Evolutionary conservation across 2,888 invertebrate species (phyloP), one percentile per base, ranked within the genome.

Genomic region (Mystacides longicornis): DNA sequence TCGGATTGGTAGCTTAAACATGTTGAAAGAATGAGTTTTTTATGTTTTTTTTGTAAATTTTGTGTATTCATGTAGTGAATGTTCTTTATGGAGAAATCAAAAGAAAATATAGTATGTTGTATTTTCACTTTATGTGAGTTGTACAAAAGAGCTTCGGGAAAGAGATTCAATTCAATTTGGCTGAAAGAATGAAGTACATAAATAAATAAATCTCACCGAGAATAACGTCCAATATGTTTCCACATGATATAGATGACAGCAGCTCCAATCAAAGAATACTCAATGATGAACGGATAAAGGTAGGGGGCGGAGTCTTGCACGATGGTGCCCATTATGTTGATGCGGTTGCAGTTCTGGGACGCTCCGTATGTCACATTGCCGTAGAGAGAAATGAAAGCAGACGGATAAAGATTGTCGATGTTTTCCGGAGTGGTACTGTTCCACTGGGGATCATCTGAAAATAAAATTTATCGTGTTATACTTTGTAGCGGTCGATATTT

Each of bases 171-270:
- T 27, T 27, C 27, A 11, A 11, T 5, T 43, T 7, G 7, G 9
- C 5, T n/a, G 5, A 43, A n/a, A n/a, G n/a, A 20, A 46, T 19
- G 14, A 18, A 46, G 19, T 20, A 5, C 23, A 51, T 46, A 46
- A 20, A 20, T 46, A 3, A 7, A 20, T 42, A 46, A n/a, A 57
- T 67, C 64, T 74, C 74, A 87, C 81, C 87, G 86, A 51, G 93
- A 89, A 73, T 90, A 87, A 68, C 89, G 84, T 56, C 93, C 93
- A 70, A 93, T 93, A 68, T 92, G 92, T 69, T 90, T 88, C 95
- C 95, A 96, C 92, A 95, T 95, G 52, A 94, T 90, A 70, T 93
- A 95, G 66, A 95, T 87, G 42, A 96, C 94, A 51, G 94, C 93
- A 50, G 95, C 93, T 19, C 94, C 94, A 67, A 97, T 93, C 62